phyloP scores from a whole-genome alignment of 35 echinoderm and acorn worm species.

The Lytechinus variegatus region DNA sequence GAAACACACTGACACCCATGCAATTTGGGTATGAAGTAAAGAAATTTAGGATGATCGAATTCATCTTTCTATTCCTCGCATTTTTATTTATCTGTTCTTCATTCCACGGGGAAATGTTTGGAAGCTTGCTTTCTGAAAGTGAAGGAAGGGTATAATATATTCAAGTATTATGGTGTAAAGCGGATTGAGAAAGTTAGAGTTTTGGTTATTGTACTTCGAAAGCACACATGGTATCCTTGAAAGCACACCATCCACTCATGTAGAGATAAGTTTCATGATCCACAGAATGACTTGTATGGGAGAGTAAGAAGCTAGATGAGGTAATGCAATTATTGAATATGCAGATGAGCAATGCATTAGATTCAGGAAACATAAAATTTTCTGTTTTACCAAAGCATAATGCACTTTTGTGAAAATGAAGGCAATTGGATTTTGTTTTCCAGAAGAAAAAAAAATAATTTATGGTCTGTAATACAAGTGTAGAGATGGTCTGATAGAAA shows the following conservation, averaged over 20 bases:
- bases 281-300: neutral
- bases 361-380: neutral
- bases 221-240: too few relatives aligned
- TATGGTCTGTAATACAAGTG: neutral
- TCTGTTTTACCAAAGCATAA: neutral
- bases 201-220: too few relatives aligned
- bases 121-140: too few relatives aligned
- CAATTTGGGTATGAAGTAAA: too few relatives aligned
- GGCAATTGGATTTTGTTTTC: neutral
- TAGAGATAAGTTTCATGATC: neutral
- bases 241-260: neutral
- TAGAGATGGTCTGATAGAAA: neutral
- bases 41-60: too few relatives aligned
- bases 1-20: too few relatives aligned
- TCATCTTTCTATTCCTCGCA: too few relatives aligned
- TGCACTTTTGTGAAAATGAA: neutral
- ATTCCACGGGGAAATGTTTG: too few relatives aligned
- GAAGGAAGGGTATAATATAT: too few relatives aligned
- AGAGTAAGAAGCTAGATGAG: neutral
- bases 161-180: too few relatives aligned
- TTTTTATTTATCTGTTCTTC: too few relatives aligned
- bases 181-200: too few relatives aligned
- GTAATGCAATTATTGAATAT: neutral
- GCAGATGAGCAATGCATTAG: neutral
- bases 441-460: neutral